Conservation (phyloP, 2,113 vertebrate species). For the Misgurnus mizolepis region DNA sequence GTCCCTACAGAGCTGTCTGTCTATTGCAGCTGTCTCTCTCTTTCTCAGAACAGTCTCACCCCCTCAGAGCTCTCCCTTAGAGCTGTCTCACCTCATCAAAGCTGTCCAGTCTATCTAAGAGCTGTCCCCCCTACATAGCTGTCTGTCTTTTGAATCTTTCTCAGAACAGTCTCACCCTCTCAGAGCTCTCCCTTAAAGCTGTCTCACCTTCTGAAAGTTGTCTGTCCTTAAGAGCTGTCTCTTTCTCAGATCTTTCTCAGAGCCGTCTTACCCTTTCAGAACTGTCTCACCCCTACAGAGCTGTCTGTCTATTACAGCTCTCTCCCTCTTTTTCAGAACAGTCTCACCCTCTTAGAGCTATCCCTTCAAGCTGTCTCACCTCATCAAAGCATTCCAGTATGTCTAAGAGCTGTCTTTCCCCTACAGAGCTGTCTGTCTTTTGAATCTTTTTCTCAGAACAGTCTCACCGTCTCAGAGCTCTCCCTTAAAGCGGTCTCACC, state of each 20-base stretch:
- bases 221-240: constrained; percentile 21
- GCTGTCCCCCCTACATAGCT: too few species aligned
- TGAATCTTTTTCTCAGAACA: neutral
- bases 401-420: neutral
- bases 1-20: neutral
- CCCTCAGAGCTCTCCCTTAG: constrained; percentile 18
- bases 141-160: constrained; percentile 8
- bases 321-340: constrained; percentile 13
- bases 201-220: neutral
- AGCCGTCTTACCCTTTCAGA: constrained; percentile 4
- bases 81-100: neutral
- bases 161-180: neutral
- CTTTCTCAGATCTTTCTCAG: neutral
- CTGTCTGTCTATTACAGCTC: neutral
- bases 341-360: neutral
- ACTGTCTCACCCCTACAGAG: too few species aligned
- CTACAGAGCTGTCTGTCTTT: neutral
- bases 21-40: neutral
- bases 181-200: too few species aligned
- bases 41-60: constrained; percentile 16
- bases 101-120: too few species aligned
- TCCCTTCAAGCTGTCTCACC: neutral
- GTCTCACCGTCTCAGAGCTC: neutral
- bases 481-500: too few species aligned
- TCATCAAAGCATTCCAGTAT: too few species aligned